phyloP scores from a whole-genome alignment of 2,888 invertebrate species.

The Xanthia togata region DNA sequence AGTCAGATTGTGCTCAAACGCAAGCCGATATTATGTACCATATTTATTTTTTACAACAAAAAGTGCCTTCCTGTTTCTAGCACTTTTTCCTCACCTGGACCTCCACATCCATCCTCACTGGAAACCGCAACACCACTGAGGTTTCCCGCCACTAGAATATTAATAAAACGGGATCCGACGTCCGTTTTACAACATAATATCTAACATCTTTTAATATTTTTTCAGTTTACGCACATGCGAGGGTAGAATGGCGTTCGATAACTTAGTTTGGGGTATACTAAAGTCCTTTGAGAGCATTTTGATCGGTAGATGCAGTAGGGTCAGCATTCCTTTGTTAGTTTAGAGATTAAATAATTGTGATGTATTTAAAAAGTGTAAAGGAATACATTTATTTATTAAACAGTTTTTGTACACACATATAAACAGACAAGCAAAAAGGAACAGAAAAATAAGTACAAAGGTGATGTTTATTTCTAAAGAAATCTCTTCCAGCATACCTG shows the following conservation, averaged over 20 bases:
- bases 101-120: neutral
- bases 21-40: no score
- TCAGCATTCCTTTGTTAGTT: constrained; percentile 3
- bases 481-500: no score
- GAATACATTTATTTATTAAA: no score
- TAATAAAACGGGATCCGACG: constrained; percentile 16
- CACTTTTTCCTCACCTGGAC: neutral
- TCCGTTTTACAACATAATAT: constrained; percentile 26
- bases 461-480: no score
- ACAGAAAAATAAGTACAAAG: no score
- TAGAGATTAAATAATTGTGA: constrained; percentile 2
- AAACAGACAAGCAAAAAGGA: no score
- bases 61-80: no score
- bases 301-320: neutral
- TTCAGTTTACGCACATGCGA: constrained; percentile 41
- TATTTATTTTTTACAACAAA: neutral
- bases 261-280: constrained; percentile 29
- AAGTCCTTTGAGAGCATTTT: constrained; percentile 41
- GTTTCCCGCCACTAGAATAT: constrained; percentile 26
- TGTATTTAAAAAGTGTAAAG: neutral
- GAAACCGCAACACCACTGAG: constrained; percentile 10
- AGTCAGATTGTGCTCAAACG: neutral
- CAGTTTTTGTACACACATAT: no score
- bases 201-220: constrained; percentile 53
- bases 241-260: constrained; percentile 40